Conservation (phyloP, 1,140 invertebrate species). For the Cepaea nemoralis region DNA sequence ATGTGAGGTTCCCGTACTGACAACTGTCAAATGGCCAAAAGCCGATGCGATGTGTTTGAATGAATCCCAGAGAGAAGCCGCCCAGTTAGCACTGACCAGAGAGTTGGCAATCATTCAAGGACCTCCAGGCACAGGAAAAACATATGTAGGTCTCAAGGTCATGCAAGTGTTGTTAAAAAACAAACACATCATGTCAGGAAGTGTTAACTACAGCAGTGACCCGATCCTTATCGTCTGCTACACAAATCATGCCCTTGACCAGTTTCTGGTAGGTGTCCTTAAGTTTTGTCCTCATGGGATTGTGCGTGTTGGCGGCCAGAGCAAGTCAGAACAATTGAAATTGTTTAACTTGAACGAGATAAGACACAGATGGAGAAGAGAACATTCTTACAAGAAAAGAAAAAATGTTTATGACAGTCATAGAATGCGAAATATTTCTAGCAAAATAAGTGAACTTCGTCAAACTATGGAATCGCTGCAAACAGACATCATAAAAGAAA, state of each 20-base stretch:
- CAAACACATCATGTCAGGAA: slow-evolving; percentile 46
- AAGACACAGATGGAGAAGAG: background rate
- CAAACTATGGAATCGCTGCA: background rate
- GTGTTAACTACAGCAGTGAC: background rate
- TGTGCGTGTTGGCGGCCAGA: slow-evolving; percentile 79
- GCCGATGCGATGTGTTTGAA: slow-evolving; percentile 63
- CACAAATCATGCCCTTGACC: slow-evolving; percentile 90
- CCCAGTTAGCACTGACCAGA: slow-evolving; percentile 71
- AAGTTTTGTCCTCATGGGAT: slow-evolving; percentile 66
- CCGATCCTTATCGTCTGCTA: slow-evolving; percentile 87
- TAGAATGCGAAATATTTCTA: background rate
- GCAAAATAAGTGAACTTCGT: background rate
- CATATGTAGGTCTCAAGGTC: slow-evolving; percentile 70
- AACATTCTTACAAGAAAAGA: too few species aligned
- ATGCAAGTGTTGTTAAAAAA: slow-evolving; percentile 69
- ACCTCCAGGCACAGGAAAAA: slow-evolving; percentile 71
- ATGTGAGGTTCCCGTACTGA: background rate
- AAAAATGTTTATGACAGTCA: too few species aligned
- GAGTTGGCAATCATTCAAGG: slow-evolving; percentile 81
- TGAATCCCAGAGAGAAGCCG: slow-evolving; percentile 71
- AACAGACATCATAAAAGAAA: background rate
- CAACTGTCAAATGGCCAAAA: slow-evolving; percentile 53
- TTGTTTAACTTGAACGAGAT: slow-evolving; percentile 7
- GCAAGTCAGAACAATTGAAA: background rate
- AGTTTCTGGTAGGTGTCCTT: slow-evolving; percentile 82